Evolutionary conservation across 2,797 vertebrate genomes (phyloP).

Genomic region (Aplochiton taeniatus): DNA sequence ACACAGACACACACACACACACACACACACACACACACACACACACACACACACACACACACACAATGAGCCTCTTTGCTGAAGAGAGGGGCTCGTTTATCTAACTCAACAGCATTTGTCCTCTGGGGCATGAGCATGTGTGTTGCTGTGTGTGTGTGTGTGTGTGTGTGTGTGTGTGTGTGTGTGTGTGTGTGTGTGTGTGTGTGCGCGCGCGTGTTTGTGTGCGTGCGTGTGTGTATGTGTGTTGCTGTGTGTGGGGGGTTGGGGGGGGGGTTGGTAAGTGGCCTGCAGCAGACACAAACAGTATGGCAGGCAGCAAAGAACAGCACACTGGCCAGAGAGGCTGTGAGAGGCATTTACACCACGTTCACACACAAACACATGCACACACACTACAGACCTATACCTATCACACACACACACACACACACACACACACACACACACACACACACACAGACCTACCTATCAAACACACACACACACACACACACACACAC

Average conservation of each 20-base stretch:
- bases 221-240: slow-evolving; percentile 26
- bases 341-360: not conserved
- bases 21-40: slow-evolving; percentile 26
- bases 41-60: slow-evolving; percentile 15
- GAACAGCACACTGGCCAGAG: slow-evolving; percentile 27
- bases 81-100: slow-evolving; percentile 59
- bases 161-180: slow-evolving; percentile 28
- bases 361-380: not conserved
- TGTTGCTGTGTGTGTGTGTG: slow-evolving; percentile 30
- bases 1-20: not conserved
- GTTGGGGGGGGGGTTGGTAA: slow-evolving; percentile 13
- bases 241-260: not conserved
- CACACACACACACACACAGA: not conserved
- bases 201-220: slow-evolving; percentile 26
- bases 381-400: not conserved
- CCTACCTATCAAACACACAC: not conserved
- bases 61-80: slow-evolving; percentile 46
- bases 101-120: slow-evolving; percentile 63
- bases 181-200: slow-evolving; percentile 21
- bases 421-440: not conserved
- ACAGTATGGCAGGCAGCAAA: slow-evolving; percentile 27
- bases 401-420: not conserved
- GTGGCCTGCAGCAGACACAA: slow-evolving; percentile 34
- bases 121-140: slow-evolving; percentile 41
- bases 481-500: not conserved